phyloP scores from a whole-genome alignment of 2,797 vertebrate species.

The Buphagus erythrorhynchus region DNA sequence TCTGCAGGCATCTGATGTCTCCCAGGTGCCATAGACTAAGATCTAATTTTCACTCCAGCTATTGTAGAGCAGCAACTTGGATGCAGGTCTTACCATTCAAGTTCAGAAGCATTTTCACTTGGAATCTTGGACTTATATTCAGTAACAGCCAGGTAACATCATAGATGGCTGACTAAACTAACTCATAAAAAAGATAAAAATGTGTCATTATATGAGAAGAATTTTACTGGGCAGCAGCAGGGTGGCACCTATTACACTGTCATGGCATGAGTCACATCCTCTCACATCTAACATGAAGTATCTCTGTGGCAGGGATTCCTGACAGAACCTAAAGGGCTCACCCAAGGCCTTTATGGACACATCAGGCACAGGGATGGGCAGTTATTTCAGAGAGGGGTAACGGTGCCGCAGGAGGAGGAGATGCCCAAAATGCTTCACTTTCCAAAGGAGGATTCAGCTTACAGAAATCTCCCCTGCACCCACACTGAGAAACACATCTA shows the following conservation, averaged over 20 bases:
- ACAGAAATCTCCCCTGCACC: background rate
- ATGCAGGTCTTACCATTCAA: background rate
- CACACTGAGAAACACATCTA: background rate
- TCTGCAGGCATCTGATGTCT: background rate
- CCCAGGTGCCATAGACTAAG: rapidly evolving
- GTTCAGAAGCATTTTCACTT: background rate
- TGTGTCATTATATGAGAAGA: background rate
- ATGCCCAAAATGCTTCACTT: background rate
- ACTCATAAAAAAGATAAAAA: background rate
- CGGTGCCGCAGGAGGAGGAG: rapidly evolving
- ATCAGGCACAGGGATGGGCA: background rate
- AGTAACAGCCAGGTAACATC: background rate
- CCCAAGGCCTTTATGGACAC: background rate
- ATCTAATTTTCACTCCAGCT: background rate
- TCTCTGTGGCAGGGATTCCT: background rate
- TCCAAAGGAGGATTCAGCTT: background rate
- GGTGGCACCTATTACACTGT: background rate
- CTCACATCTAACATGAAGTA: background rate
- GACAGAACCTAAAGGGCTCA: background rate
- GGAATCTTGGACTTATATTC: background rate
- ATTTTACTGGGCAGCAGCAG: background rate
- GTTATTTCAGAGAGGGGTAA: background rate
- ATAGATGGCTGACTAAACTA: background rate
- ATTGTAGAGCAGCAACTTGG: background rate
- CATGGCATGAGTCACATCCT: background rate